Conservation (phyloP, 1,140 invertebrate genomes). For the Bemisia tabaci region DNA sequence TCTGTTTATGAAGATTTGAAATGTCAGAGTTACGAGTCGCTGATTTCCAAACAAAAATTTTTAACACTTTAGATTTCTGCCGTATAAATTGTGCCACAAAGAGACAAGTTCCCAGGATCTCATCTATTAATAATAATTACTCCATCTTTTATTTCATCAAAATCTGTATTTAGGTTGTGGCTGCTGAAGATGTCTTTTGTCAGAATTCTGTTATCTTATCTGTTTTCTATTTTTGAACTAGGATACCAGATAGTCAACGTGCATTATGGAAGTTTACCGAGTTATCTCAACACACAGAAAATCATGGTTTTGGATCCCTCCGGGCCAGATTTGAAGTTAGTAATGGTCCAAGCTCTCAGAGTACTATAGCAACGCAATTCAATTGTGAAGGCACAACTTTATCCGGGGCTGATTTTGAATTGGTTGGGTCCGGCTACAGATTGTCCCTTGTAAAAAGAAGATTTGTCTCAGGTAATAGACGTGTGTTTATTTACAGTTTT, state of each 20-base stretch:
- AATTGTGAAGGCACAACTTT: conserved; percentile 88
- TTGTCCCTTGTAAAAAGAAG: conserved; percentile 85
- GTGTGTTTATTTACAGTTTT: too few relatives aligned
- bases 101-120: too few relatives aligned
- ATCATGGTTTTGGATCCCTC: conserved; percentile 75
- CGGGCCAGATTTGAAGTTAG: conserved; percentile 75
- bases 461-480: conserved; percentile 72
- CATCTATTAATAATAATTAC: too few relatives aligned
- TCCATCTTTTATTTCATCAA: too few relatives aligned
- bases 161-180: too few relatives aligned
- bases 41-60: too few relatives aligned
- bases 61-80: too few relatives aligned
- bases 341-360: conserved; percentile 62
- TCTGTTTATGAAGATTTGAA: too few relatives aligned
- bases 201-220: background rate
- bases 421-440: conserved; percentile 76
- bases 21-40: too few relatives aligned
- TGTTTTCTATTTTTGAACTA: conserved; percentile 25
- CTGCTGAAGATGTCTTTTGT: background rate
- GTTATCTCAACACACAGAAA: conserved; percentile 75
- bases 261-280: conserved; percentile 86
- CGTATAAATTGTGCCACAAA: too few relatives aligned
- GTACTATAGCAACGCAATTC: conserved; percentile 80
- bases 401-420: conserved; percentile 85
- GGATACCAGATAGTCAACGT: conserved; percentile 63